Evolutionary conservation across 2,797 vertebrate genomes (phyloP), one percentile per base, ranked within the genome.

Genomic region (Xerus rutilus): DNA sequence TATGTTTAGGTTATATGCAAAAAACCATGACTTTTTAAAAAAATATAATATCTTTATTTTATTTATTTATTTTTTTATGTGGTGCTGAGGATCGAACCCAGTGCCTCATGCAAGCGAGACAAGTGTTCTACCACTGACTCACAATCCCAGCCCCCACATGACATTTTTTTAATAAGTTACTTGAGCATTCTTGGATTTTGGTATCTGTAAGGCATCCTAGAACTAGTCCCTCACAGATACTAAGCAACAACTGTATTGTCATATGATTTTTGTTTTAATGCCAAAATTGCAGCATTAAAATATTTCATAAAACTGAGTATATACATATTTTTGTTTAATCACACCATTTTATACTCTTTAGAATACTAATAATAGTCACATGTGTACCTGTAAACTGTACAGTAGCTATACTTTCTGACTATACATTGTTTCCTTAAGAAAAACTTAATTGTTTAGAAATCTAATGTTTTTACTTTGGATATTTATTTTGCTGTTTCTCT

Each of bases 401-500:
- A 90, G 0, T 84, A 76, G 35, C 87, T 78, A 93, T 91, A 45
- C 25, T 91, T n/a, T 86, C 39, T 86, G 17, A 65, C 7, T 85
- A 8, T 43, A 8, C 59, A 67, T 87, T 84, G 95, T 89, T 95
- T 83, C 39, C 45, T 94, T 95, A 82, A 85, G 77, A 73, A 91
- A 76, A 94, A 88, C 32, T 77, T 70, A 15, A 73, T 43, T 94
- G 47, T 96, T 96, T 92, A 72, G 62, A 79, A 94, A 94, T 65
- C n/a, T 91, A 81, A 21, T 73, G 59, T 94, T 96, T 97, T 21
- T 92, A 94, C 59, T 96, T 96, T 83, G 73, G 39, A 70, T 91
- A 81, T 95, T 96, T 91, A 73, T 23, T 86, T 94, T 93, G 59
- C 79, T 93, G 4, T 96, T 93, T 94, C 47, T 90, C 21, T 97